Conservation (phyloP, 2,797 vertebrate genomes). For the Epinephelus malabaricus region DNA sequence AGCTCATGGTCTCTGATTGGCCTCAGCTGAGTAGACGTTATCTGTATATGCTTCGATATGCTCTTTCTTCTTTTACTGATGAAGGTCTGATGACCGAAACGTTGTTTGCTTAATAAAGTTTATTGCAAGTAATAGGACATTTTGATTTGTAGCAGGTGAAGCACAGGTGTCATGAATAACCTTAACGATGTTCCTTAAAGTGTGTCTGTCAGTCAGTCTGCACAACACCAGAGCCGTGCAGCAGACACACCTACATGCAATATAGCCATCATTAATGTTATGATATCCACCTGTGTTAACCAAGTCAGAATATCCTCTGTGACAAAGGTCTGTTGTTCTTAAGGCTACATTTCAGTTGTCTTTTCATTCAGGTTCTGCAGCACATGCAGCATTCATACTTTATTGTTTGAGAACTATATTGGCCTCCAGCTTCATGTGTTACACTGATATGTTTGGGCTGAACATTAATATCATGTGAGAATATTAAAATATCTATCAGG, state of each 20-base stretch:
- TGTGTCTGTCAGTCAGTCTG: not conserved
- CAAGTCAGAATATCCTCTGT: not conserved
- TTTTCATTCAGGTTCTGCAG: not conserved
- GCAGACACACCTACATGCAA: not conserved
- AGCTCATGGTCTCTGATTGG: too few species aligned
- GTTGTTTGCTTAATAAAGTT: too few species aligned
- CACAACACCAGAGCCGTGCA: too few species aligned
- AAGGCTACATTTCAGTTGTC: not conserved
- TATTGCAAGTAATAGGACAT: too few species aligned
- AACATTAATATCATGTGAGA: not conserved
- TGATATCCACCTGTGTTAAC: not conserved
- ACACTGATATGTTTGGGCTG: not conserved
- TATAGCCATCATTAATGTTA: not conserved
- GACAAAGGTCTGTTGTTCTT: not conserved
- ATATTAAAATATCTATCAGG: not conserved
- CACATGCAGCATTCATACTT: not conserved
- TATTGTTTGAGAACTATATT: not conserved
- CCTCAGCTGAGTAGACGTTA: too few species aligned
- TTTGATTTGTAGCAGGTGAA: not conserved
- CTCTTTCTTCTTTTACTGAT: too few species aligned
- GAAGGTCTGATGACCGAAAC: too few species aligned
- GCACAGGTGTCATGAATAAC: constrained; percentile 3
- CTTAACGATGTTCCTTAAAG: not conserved
- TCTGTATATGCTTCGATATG: too few species aligned
- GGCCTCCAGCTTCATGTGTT: not conserved